A percentile compares a stretch with the other conserved stretches of the same genome.
Evolutionary conservation across 2,113 vertebrate genomes (phyloP).

Genomic region (Alethe castanea): DNA sequence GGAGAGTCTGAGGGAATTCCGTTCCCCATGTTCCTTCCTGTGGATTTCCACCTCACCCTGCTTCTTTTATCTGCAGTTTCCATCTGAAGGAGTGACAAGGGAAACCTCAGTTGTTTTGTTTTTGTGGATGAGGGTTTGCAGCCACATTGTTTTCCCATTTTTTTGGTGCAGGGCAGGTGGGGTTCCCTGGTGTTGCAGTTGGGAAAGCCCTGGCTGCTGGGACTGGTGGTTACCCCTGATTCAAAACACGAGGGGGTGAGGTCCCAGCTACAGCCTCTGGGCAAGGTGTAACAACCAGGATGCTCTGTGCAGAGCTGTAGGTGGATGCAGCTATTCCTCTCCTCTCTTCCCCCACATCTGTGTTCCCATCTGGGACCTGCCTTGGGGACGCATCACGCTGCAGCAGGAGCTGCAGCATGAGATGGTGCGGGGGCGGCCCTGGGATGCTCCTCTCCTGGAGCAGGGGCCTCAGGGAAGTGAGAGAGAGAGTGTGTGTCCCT

Average conservation of each 20-base stretch:
- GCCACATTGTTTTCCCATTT: rapidly evolving
- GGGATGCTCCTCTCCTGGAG: background rate
- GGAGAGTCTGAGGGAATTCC: background rate
- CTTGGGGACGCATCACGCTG: background rate
- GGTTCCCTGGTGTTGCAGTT: background rate
- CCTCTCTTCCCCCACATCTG: background rate
- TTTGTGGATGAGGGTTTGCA: background rate
- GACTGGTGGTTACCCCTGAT: background rate
- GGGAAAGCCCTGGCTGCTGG: background rate
- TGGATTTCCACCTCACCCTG: background rate
- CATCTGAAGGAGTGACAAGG: background rate
- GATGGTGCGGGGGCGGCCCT: rapidly evolving
- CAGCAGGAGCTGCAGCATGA: background rate
- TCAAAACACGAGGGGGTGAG: background rate
- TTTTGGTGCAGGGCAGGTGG: background rate
- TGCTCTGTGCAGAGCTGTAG: background rate
- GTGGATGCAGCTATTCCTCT: background rate
- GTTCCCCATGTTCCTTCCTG: background rate
- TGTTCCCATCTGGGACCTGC: background rate
- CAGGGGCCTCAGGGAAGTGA: background rate
- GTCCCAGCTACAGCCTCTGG: background rate
- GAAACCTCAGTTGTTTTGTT: background rate
- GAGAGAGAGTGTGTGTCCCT: background rate
- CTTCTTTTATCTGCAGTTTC: background rate
- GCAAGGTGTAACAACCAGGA: background rate